Evolutionary conservation across 2,797 vertebrate genomes (phyloP), one percentile per base, ranked within the genome.

Genomic region (Bradypodion ventrale): DNA sequence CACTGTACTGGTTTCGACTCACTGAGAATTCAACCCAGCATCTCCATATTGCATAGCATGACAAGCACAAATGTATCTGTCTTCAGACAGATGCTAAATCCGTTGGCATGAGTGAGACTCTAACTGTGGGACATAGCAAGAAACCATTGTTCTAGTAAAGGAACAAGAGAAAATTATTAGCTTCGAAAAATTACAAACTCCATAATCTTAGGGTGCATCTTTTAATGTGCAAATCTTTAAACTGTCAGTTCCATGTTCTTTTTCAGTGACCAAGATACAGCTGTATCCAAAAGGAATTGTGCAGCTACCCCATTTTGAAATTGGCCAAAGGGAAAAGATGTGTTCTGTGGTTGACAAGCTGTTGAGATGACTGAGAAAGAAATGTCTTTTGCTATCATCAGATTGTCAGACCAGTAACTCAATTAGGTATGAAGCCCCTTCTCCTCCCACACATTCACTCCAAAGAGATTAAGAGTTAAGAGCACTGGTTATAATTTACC

Each of bases 61-160:
- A 88, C 83, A 79, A 49, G 1, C 23, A n/a, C 62, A 29, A 69
- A 56, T 69, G 7, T 16, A 82, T 1, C 40, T 70, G 35, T 66
- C 87, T 10, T 87, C 80, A 32, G 49, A 84, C 87, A 85, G 44
- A 40, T 88, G 84, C 75, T 87, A 46, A 80, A n/a, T 44, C 40
- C 21, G 25, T 80, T 84, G 79, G 85, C 80, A 84, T 65, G 72
- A 83, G 19, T 56, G 70, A 85, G 87, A 83, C 0, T 49, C 23
- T 29, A 75, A 72, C 44, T n/a, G 81, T 68, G 10, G 77, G 5
- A 16, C 23, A 21, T 29, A 40, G 16, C 70, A 73, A 68, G 27
- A 87, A 74, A 89, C n/a, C 7, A 84, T 69, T 27, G 49, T 35
- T 40, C 12, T 65, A 88, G 70, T 68, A 49, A 29, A 0, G 65